Base-by-base conservation (phyloP, 2,888 invertebrate genomes). In the Halictus ligatus region DNA sequence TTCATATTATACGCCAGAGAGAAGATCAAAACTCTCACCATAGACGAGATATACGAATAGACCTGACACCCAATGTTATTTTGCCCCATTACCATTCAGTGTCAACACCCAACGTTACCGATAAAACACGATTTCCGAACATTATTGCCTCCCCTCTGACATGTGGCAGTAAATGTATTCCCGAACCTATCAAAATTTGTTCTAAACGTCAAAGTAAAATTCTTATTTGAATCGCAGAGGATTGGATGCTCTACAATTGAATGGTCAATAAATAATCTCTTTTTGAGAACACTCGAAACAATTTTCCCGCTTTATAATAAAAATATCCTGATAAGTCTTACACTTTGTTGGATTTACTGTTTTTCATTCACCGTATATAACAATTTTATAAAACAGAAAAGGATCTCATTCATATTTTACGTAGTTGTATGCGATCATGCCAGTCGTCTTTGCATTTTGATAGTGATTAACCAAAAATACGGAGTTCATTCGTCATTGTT, bases 161-260 rank as follows among this genome's bases (percentile, higher is more conserved):
- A 5, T 35, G 35, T 35, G 35, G 35, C 35, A 35, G 35, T 35
- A 18, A 6, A 64, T 7, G 50, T 48, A 64, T 81, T 81, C 72
- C n/a, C 29, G 72, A 81, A 73, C 43, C n/a, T 50, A 80, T 73
- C 71, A 29, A 64, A 81, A 73, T 40, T 43, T 50, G 21, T 50
- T 29, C n/a, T n/a, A 60, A 18, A 40, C 21, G 1, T 60, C 5
- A 7, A 46, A 69, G 18, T 35, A 67, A 29, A 64, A 64, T 64
- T 64, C 3, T n/a, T 58, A n/a, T n/a, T 58, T 10, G 58, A 21
- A 58, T 58, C 58, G 10, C 3, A n/a, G 58, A 58, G 10, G 3
- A 58, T n/a, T 3, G 58, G 8, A 58, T 58, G 10, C 58, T 58
- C 58, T n/a, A 58, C 35, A 35, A 35, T 15, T 58, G 54, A 29